These are phyloP conservation scores for Clarias magur DNA, from an alignment of 2,113 vertebrate species.

Conservation along the genomic window DNA sequence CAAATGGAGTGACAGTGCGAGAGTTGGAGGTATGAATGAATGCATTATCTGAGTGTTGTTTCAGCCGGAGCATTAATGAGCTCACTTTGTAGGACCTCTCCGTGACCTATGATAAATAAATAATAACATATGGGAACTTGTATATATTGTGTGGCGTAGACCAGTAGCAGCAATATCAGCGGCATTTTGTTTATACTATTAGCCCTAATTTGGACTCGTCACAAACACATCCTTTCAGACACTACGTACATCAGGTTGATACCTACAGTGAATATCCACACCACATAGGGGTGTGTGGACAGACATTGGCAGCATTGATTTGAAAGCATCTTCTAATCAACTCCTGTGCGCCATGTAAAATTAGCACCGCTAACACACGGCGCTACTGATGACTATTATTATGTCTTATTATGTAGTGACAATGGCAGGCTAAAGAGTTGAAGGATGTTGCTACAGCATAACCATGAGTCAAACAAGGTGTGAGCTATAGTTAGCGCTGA, in stretches of 20 bases:
- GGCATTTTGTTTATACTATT: background rate
- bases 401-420: conserved; percentile 23
- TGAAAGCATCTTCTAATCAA: conserved; percentile 2
- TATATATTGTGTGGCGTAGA: no score
- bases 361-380: background rate
- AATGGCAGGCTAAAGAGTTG: conserved; percentile 20
- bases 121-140: no score
- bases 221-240: background rate
- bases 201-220: background rate
- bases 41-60: no score
- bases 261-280: background rate
- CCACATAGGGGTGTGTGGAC: background rate
- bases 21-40: no score
- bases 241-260: background rate
- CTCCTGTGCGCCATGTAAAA: background rate
- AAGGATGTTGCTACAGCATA: conserved; percentile 27
- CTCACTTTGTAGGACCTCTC: no score
- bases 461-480: conserved; percentile 24
- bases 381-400: conserved; percentile 21
- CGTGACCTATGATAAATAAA: no score
- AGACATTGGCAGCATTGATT: conserved; percentile 1
- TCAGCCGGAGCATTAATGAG: no score
- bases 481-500: conserved; percentile 40
- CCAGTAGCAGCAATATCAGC: background rate
- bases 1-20: no score